Base-by-base conservation (phyloP, 2,888 invertebrate species). In the Tanaodytes sp. region DNA sequence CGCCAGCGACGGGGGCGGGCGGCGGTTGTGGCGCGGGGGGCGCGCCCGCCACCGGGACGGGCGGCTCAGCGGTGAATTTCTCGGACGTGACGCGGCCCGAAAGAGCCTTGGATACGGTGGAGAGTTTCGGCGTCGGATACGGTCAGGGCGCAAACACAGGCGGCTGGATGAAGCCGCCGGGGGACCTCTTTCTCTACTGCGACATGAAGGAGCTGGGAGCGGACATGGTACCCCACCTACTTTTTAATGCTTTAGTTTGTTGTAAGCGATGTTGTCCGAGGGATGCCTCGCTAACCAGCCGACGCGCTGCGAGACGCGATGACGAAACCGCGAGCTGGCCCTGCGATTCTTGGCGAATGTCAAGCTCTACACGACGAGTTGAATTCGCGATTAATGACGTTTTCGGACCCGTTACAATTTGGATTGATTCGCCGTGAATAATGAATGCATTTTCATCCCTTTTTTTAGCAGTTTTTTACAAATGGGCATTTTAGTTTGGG, bases 171-270 rank as follows among this genome's bases (percentile, higher is more conserved):
- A 90, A 90, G 89, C 89, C 90, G 85, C 88, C 89, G 87, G 88
- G 89, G 88, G 89, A 88, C 84, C 88, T 89, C 85, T 90, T 90
- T 88, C 89, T 89, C 85, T 88, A 89, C 87, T 87, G 89, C 86
- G 90, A 91, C 89, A 91, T 91, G 90, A 91, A 90, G 89, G 91
- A 91, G 88, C 91, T 91, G 90, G 92, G 91, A 88, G 91, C 91
- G 87, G 92, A 92, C 87, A 92, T 92, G 92, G 92, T 92, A 87
- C 89, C 87, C 36, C 58, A 58, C 23, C 57, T 54, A 59, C 58
- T 19, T 15, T n/a, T 18, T 11, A 39, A 40, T 49, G 31, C 40
- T 59, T 58, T 45, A 59, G 31, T 48, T 23, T 23, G 23, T 23
- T 23, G 23, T 23, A 23, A 23, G 23, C 23, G 23, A n/a, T n/a